Evolutionary conservation across 2,113 vertebrate species (phyloP).

Genomic region (Ciconia boyciana): DNA sequence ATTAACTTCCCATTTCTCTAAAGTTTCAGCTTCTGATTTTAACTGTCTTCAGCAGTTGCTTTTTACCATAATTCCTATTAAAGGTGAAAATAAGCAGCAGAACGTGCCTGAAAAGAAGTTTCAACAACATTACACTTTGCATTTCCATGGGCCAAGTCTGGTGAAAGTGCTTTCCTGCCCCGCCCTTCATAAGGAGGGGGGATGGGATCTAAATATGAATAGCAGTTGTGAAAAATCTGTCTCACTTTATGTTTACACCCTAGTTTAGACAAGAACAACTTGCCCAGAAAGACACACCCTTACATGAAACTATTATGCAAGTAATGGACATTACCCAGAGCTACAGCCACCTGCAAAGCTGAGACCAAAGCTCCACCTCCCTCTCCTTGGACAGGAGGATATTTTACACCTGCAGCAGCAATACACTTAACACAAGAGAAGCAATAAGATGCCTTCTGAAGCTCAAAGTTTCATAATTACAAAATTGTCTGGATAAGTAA

Average conservation of each 20-base stretch:
- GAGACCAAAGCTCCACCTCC: not conserved
- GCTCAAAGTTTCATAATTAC: not conserved
- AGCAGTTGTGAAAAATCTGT: not conserved
- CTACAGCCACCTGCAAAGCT: not conserved
- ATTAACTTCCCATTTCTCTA: not conserved
- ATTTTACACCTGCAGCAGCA: not conserved
- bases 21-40: not conserved
- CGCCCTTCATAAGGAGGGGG: not conserved
- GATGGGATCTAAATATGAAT: not conserved
- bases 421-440: not conserved
- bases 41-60: not conserved
- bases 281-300: constrained; percentile 13
- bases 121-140: not conserved
- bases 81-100: not conserved
- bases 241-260: not conserved
- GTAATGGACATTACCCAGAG: not conserved
- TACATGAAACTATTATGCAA: constrained; percentile 25
- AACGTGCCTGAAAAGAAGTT: not conserved
- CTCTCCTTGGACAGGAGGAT: not conserved
- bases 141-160: not conserved
- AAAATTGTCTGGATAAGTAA: too few species aligned
- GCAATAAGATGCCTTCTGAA: not conserved
- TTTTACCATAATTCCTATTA: not conserved
- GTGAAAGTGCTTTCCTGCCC: not conserved
- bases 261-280: not conserved